A percentile compares a stretch with the other conserved stretches of the same genome.
Evolutionary conservation across 1,140 invertebrate species (phyloP).

Genomic region (Cydia amplana): DNA sequence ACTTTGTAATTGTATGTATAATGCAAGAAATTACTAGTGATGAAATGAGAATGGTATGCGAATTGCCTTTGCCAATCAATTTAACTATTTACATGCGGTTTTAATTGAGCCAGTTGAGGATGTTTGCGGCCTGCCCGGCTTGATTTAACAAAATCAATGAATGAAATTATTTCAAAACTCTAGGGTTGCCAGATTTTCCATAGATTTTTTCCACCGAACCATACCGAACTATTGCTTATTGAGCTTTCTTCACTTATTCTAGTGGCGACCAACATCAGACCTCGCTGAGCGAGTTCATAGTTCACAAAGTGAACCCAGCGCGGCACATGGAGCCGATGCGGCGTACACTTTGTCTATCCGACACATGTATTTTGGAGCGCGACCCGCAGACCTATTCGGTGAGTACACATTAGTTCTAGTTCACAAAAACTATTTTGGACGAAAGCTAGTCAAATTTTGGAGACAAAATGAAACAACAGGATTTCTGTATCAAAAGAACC

Average conservation of each 20-base stretch:
- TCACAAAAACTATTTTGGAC: too few species aligned
- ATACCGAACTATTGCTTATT: too few species aligned
- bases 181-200: too few species aligned
- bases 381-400: conserved; percentile 98
- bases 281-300: conserved; percentile 94
- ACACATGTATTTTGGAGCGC: conserved; percentile 96
- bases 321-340: conserved; percentile 90
- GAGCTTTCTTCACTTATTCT: conserved; percentile 21
- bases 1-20: conserved; percentile 27
- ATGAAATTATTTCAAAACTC: too few species aligned
- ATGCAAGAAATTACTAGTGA: not conserved
- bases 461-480: too few species aligned
- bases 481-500: too few species aligned
- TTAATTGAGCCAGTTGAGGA: too few species aligned
- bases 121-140: too few species aligned
- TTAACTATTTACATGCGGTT: too few species aligned
- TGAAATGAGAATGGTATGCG: not conserved
- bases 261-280: conserved; percentile 93
- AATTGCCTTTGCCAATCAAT: not conserved
- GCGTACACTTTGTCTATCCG: conserved; percentile 96
- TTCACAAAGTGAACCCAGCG: conserved; percentile 90
- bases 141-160: too few species aligned
- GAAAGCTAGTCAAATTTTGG: too few species aligned
- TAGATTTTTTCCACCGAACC: too few species aligned
- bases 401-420: conserved; percentile 58